These are phyloP conservation scores for Ormyrus thymus DNA, from an alignment of 2,888 invertebrate species.

Conservation along the genomic window DNA sequence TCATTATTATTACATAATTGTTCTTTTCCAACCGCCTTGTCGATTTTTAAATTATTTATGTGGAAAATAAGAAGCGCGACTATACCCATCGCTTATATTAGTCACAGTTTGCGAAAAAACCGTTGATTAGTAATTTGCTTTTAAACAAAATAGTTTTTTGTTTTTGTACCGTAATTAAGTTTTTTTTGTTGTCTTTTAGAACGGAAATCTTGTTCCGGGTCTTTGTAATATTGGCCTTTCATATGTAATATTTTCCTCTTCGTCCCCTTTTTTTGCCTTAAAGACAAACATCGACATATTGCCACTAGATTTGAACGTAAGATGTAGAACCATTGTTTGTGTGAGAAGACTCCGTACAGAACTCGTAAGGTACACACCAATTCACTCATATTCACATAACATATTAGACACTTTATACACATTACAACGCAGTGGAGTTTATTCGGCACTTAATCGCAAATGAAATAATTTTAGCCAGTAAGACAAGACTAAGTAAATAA, in stretches of 20 bases:
- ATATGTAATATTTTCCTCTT: constrained; percentile 46
- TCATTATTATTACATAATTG: constrained; percentile 51
- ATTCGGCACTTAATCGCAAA: constrained; percentile 39
- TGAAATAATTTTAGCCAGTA: constrained; percentile 42
- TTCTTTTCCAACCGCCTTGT: constrained; percentile 50
- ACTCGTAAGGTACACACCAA: constrained; percentile 31
- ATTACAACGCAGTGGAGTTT: constrained; percentile 40
- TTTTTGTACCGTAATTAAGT: constrained; percentile 36
- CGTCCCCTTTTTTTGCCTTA: constrained; percentile 44
- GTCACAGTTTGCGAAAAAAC: constrained; percentile 36
- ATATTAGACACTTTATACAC: constrained; percentile 29
- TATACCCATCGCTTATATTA: constrained; percentile 31
- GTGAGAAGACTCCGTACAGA: constrained; percentile 28
- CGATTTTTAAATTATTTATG: constrained; percentile 57
- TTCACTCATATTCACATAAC: constrained; percentile 17
- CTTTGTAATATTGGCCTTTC: constrained; percentile 46
- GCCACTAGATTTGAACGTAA: constrained; percentile 38
- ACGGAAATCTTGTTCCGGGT: constrained; percentile 28
- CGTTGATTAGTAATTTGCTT: constrained; percentile 49
- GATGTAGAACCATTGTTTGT: constrained; percentile 32
- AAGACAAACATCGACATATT: constrained; percentile 47
- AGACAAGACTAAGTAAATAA: constrained; percentile 43
- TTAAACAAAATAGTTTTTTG: constrained; percentile 40
- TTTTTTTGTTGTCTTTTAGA: constrained; percentile 40
- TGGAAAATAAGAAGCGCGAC: constrained; percentile 43